Percentiles rank a stretch among this genome's conserved stretches.
Conservation (phyloP, 2,797 vertebrate genomes). For the Sciaenops ocellatus region DNA sequence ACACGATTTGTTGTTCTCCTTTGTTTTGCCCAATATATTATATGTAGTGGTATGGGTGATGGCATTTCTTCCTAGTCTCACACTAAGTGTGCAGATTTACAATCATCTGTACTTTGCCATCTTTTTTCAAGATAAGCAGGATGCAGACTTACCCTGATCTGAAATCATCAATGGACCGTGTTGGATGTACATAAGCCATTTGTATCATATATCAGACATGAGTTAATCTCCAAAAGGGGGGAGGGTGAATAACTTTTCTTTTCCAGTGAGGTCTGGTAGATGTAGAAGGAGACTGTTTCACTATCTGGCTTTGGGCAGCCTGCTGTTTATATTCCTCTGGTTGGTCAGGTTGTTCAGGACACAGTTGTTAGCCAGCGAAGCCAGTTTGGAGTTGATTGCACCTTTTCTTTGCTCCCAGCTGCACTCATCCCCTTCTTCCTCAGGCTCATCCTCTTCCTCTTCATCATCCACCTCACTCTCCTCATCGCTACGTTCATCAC, state of each 20-base stretch:
- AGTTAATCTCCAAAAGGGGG: constrained; percentile 14
- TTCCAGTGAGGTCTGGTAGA: not conserved
- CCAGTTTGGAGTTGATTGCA: constrained; percentile 78
- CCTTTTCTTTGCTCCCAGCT: constrained; percentile 71
- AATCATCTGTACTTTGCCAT: constrained; percentile 47
- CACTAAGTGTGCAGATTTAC: constrained; percentile 28
- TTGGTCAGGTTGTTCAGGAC: constrained; percentile 81
- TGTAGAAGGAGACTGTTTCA: constrained; percentile 5
- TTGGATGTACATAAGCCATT: constrained; percentile 24
- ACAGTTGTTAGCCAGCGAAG: constrained; percentile 82
- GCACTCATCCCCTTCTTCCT: constrained; percentile 74
- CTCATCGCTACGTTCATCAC: constrained; percentile 93
- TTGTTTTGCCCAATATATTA: constrained; percentile 14
- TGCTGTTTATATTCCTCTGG: constrained; percentile 80
- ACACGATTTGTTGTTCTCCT: constrained; percentile 5
- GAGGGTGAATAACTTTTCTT: constrained; percentile 4
- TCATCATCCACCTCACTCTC: constrained; percentile 90
- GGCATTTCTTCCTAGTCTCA: constrained; percentile 15
- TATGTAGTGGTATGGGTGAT: constrained; percentile 1
- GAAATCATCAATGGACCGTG: constrained; percentile 68
- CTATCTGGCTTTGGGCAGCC: constrained; percentile 83
- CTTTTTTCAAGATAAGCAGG: constrained; percentile 27
- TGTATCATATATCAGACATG: constrained; percentile 24
- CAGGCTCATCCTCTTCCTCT: constrained; percentile 77
- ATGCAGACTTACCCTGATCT: constrained; percentile 35